A percentile compares a stretch with the other conserved stretches of the same genome.
phyloP scores from a whole-genome alignment of 1,140 invertebrate species.

The Cheumatopsyche charites region DNA sequence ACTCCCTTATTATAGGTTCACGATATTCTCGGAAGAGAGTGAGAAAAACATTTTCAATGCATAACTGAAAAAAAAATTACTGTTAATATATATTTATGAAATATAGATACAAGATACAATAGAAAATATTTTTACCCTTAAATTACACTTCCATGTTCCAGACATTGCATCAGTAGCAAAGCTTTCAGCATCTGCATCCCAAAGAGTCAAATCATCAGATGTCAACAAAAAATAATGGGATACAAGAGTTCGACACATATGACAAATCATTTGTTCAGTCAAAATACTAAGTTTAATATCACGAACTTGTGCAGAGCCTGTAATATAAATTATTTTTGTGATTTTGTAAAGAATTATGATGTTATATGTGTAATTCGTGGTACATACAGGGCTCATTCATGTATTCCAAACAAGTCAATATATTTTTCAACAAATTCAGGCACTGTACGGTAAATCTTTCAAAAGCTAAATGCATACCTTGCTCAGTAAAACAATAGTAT shows the following conservation, averaged over 20 bases:
- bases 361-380: too few relatives aligned
- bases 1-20: slow-evolving; percentile 70
- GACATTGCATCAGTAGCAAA: slow-evolving; percentile 87
- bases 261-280: slow-evolving; percentile 62
- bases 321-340: too few relatives aligned
- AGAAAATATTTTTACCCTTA: slow-evolving; percentile 66
- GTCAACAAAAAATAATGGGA: slow-evolving; percentile 88
- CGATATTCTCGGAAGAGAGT: slow-evolving; percentile 83
- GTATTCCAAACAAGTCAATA: slow-evolving; percentile 79
- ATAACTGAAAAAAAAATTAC: slow-evolving; percentile 67
- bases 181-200: slow-evolving; percentile 89
- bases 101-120: background rate
- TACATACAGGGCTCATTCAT: too few relatives aligned
- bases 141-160: slow-evolving; percentile 90
- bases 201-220: slow-evolving; percentile 81
- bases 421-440: slow-evolving; percentile 86
- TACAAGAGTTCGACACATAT: slow-evolving; percentile 84
- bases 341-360: slow-evolving; percentile 2
- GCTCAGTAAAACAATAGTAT: slow-evolving; percentile 85
- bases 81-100: background rate
- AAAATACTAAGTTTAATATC: slow-evolving; percentile 66
- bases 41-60: slow-evolving; percentile 85
- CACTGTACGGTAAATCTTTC: slow-evolving; percentile 88
- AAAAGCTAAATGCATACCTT: slow-evolving; percentile 75
- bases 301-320: slow-evolving; percentile 65